Evolutionary conservation across 2,888 invertebrate species (phyloP).

Genomic region (Drosophila hawaiiensis): DNA sequence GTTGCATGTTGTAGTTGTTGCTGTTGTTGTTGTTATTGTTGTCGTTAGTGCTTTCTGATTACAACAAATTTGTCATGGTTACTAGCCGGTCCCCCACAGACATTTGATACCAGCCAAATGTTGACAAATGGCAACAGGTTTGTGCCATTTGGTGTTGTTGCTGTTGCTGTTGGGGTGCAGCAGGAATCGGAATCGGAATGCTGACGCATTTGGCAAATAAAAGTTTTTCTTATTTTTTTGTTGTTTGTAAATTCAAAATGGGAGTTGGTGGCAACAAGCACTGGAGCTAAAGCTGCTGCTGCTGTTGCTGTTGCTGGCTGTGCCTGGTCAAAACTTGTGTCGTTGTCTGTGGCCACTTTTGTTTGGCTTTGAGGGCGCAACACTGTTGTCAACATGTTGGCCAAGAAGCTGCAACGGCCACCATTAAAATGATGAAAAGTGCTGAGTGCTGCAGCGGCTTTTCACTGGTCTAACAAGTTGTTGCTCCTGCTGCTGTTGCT

Average conservation of each 20-base stretch:
- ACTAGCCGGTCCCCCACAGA: slow-evolving; percentile 54
- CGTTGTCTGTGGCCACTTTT: slow-evolving; percentile 42
- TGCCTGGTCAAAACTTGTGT: slow-evolving; percentile 45
- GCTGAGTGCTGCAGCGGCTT: slow-evolving; percentile 50
- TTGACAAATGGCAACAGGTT: slow-evolving; percentile 63
- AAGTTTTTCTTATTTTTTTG: slow-evolving; percentile 26
- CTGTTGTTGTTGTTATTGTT: slow-evolving; percentile 30
- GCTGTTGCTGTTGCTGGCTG: slow-evolving; percentile 4
- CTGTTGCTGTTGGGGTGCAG: slow-evolving; percentile 43
- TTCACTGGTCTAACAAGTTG: slow-evolving; percentile 69
- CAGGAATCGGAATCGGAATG: slow-evolving; percentile 48
- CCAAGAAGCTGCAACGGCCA: slow-evolving; percentile 39
- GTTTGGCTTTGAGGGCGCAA: slow-evolving; percentile 58
- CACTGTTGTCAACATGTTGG: slow-evolving; percentile 58
- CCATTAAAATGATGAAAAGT: slow-evolving; percentile 64
- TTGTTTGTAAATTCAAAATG: slow-evolving; percentile 48
- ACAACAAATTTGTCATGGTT: slow-evolving; percentile 68
- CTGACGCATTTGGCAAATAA: slow-evolving; percentile 63
- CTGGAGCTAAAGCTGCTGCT: slow-evolving; percentile 3
- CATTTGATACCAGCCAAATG: slow-evolving; percentile 65
- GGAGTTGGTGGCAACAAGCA: slow-evolving; percentile 16
- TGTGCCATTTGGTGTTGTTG: slow-evolving; percentile 18
- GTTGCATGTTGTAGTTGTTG: slow-evolving; percentile 22
- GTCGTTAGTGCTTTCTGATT: slow-evolving; percentile 66
- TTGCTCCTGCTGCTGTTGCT: slow-evolving; percentile 22